Evolutionary conservation across 2,888 invertebrate species (phyloP), one percentile per base, ranked within the genome.

Genomic region (Meloe dianella): DNA sequence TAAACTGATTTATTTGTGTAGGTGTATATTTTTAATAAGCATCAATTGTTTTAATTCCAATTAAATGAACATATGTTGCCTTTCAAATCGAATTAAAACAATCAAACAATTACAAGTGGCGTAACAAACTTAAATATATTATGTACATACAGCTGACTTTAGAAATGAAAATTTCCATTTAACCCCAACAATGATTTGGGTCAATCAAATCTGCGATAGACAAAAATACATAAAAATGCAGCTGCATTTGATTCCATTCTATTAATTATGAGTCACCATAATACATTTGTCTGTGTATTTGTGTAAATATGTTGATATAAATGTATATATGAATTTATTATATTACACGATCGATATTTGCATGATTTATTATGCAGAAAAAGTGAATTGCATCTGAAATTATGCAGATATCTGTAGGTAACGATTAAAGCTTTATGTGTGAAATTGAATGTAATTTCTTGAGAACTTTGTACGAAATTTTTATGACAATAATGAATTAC

Each of bases 51-150:
- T 20, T 47, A 47, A 47, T 20, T 47, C 22, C 47, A 47, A 47
- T 47, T 20, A 47, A 20, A 47, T 2, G 9, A 47, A 51, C 51
- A 51, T 51, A 51, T 51, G 51, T 20, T 51, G 22, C 12, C 10
- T 22, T 51, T 51, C 51, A 51, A 51, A 51, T 51, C 12, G 8
- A 51, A 51, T 51, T 51, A 51, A 51, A 51, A 24, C 51, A 51
- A 51, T 51, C 22, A 51, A 20, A 47, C 41, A 41, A 17, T 41
- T 41, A 41, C 6, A 17, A 20, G 47, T 20, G 20, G 20, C 47
- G 20, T 20, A 47, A 47, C 20, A 47, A 47, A 20, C 9, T 47
- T 17, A 17, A 47, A 20, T 10, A 22, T 4, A 20, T n/a, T 27
- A 4, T 27, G 27, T 27, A 4, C n/a, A 8, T 41, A 47, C 47